A percentile compares a stretch with the other conserved stretches of the same genome.
Conservation (phyloP, 2,888 invertebrate species). For the Lutraria lutraria region DNA sequence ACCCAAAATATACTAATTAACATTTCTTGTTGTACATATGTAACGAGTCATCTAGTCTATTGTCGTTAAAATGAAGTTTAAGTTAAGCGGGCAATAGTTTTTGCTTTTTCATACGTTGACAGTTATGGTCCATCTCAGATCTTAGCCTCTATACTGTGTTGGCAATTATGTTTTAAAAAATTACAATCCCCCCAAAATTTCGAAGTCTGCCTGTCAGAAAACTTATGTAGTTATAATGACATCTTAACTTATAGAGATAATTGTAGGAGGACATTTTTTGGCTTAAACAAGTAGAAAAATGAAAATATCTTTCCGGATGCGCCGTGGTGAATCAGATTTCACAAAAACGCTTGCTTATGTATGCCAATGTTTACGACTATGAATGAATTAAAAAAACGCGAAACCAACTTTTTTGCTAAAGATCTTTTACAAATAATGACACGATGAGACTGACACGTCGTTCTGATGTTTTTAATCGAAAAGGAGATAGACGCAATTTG, state of each 20-base stretch:
- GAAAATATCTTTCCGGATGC: conserved; percentile 43
- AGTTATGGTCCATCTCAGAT: conserved; percentile 30
- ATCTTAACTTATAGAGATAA: conserved; percentile 33
- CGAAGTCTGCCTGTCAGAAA: conserved; percentile 42
- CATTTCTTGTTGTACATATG: conserved; percentile 65
- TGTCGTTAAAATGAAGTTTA: conserved; percentile 47
- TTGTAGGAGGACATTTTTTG: conserved; percentile 46
- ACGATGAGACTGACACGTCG: conserved; percentile 37
- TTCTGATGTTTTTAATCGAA: conserved; percentile 30
- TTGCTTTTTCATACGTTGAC: conserved; percentile 46
- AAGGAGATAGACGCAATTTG: conserved; percentile 23
- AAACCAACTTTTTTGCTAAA: conserved; percentile 9
- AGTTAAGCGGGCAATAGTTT: conserved; percentile 41
- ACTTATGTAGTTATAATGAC: conserved; percentile 39
- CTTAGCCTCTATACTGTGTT: conserved; percentile 1
- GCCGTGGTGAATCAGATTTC: conserved; percentile 33
- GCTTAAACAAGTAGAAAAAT: conserved; percentile 32
- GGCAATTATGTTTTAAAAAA: conserved; percentile 47
- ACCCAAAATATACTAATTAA: conserved; percentile 61
- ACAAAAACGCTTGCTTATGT: conserved; percentile 23
- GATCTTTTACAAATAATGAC: conserved; percentile 48
- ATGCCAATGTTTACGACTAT: conserved; percentile 32
- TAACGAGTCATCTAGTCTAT: conserved; percentile 56
- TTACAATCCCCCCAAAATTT: conserved; percentile 45
- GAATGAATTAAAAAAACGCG: conserved; percentile 25